Base-by-base conservation (phyloP, 2,113 vertebrate genomes). In the Camarhynchus parvulus region DNA sequence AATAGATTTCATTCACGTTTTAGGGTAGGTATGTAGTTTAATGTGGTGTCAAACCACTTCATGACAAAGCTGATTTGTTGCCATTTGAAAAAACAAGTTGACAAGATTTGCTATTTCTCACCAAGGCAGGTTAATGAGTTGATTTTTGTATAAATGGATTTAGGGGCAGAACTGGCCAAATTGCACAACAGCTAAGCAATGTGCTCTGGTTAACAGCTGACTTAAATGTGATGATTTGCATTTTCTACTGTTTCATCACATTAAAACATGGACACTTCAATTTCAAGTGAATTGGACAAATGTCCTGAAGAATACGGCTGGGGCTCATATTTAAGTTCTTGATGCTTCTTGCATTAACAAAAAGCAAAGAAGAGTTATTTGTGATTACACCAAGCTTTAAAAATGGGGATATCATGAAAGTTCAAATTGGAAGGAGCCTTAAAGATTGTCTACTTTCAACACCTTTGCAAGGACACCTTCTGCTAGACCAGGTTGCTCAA, bases 91-190 rank as follows among this genome's bases (percentile, higher is more conserved):
- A 92, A 72, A 39, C n/a, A 24, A 68, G 28, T 22, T 49, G 12
- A 55, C 21, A 80, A 82, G 83, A 76, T 22, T 85, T 67, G 13
- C 35, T 70, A 6, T 84, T 96, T 91, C 41, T 73, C 20, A 92
- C 17, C 58, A 94, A 77, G 56, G 25, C 82, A 67, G 30, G 17
- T 83, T 90, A 98, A 97, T 97, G 94, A 96, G 96, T 97, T 61
- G 47, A 59, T 96, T 95, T 98, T 98, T 98, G 92, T 96, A 92
- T 96, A 96, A 97, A 98, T 98, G 91, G 90, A 95, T 97, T 94
- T 87, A 98, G 97, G 97, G 95, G 92, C 91, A 95, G 97, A 97
- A 95, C 96, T 95, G 96, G 87, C 95, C 92, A 97, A 94, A 98
- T 96, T 98, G 96, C 90, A 90, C 59, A 73, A 93, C 96, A 94